Conservation (phyloP, 2,888 invertebrate species). For the Papilio protenor region DNA sequence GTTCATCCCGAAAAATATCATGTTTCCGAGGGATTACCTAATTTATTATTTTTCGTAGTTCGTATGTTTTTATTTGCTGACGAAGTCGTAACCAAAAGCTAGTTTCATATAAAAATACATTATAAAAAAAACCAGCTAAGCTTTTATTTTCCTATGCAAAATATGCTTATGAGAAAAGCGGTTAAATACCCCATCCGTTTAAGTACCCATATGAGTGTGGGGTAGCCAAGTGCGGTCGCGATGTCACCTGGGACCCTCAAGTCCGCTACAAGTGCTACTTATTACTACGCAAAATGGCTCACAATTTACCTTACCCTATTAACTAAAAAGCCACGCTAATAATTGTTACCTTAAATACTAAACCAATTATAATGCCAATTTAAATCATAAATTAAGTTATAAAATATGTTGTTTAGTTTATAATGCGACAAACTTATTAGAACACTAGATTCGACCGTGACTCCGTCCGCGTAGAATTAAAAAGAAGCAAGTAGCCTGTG, state of each 20-base stretch:
- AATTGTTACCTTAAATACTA: slow-evolving; percentile 19
- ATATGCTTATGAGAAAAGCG: slow-evolving; percentile 6
- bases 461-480: too few species aligned
- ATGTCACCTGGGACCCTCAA: slow-evolving; percentile 42
- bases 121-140: background rate
- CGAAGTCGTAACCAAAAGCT: too few species aligned
- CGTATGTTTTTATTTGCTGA: too few species aligned
- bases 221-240: slow-evolving; percentile 44
- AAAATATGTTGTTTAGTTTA: background rate
- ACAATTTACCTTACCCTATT: slow-evolving; percentile 40
- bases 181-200: slow-evolving; percentile 6
- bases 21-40: too few species aligned
- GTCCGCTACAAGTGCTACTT: slow-evolving; percentile 36
- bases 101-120: background rate
- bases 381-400: background rate
- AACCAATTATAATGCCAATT: slow-evolving; percentile 5
- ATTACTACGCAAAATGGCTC: slow-evolving; percentile 33
- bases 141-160: background rate
- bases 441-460: background rate
- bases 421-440: background rate
- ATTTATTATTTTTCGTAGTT: too few species aligned
- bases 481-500: too few species aligned
- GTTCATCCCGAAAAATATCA: too few species aligned
- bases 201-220: slow-evolving; percentile 17
- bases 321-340: slow-evolving; percentile 35